Conservation (phyloP, 2,113 vertebrate genomes). For the Mormyrus iriodes region DNA sequence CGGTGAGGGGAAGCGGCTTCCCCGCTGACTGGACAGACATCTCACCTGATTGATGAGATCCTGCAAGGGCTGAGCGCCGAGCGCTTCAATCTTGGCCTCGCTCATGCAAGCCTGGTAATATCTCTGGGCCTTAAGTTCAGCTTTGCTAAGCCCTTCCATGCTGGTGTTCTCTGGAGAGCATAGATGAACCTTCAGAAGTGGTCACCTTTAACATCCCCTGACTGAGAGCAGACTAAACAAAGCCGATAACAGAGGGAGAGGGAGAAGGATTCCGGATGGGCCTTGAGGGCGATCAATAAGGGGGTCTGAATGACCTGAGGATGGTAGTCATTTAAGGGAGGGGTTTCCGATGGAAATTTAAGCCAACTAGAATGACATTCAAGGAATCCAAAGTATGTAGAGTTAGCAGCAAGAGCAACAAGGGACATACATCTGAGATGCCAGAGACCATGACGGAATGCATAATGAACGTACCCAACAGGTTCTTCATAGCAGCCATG, state of each 20-base stretch:
- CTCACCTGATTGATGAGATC: conserved; percentile 80
- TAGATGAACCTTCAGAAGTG: neutral
- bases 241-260: neutral
- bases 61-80: conserved; percentile 73
- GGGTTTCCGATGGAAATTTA: neutral
- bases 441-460: neutral
- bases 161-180: conserved; percentile 74
- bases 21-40: neutral
- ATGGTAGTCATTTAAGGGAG: neutral
- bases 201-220: neutral
- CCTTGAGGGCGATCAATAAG: neutral
- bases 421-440: neutral
- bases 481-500: conserved; percentile 86
- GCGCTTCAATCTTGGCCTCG: conserved; percentile 79
- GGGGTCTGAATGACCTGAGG: neutral
- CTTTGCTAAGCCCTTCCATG: conserved; percentile 66
- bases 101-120: conserved; percentile 96
- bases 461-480: conserved; percentile 67
- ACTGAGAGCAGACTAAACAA: neutral
- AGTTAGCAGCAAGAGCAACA: neutral
- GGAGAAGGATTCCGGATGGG: neutral
- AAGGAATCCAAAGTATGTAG: neutral
- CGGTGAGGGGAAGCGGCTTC: neutral
- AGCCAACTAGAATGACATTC: neutral
- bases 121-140: conserved; percentile 79